Conservation (phyloP, 1,140 invertebrate species). For the Zaprionus africanus region DNA sequence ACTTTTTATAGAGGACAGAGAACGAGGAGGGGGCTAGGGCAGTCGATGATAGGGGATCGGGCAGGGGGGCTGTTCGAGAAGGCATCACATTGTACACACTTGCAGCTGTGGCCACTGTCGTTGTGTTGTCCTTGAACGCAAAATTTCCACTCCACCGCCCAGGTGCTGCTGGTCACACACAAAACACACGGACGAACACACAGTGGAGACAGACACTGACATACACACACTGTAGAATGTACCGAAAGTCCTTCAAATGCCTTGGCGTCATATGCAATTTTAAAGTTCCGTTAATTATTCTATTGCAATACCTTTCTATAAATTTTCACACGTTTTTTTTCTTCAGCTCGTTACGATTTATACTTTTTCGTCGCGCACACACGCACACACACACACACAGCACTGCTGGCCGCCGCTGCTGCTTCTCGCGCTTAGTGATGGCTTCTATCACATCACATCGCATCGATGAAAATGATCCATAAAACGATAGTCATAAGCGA, state of each 20-base stretch:
- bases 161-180: conserved; percentile 69
- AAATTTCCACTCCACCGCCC: conserved; percentile 77
- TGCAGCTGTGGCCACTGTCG: conserved; percentile 48
- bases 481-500: conserved; percentile 19
- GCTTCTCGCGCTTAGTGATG: conserved; percentile 50
- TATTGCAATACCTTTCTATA: conserved; percentile 67
- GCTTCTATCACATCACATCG: conserved; percentile 16
- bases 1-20: conserved; percentile 18
- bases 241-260: conserved; percentile 65
- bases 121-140: conserved; percentile 74
- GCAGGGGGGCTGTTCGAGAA: background rate
- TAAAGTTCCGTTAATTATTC: conserved; percentile 35
- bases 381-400: conserved; percentile 70
- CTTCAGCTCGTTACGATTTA: conserved; percentile 78
- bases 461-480: conserved; percentile 29
- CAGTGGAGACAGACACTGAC: conserved; percentile 28
- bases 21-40: background rate
- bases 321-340: conserved; percentile 80
- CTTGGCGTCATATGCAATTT: conserved; percentile 17
- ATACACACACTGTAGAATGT: conserved; percentile 27
- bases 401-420: conserved; percentile 52
- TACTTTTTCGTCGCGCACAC: conserved; percentile 77
- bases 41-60: background rate
- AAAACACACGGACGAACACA: conserved; percentile 39
- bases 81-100: conserved; percentile 39